Evolutionary conservation across 2,888 invertebrate species (phyloP).

Genomic region (Yponomeuta cagnagella): DNA sequence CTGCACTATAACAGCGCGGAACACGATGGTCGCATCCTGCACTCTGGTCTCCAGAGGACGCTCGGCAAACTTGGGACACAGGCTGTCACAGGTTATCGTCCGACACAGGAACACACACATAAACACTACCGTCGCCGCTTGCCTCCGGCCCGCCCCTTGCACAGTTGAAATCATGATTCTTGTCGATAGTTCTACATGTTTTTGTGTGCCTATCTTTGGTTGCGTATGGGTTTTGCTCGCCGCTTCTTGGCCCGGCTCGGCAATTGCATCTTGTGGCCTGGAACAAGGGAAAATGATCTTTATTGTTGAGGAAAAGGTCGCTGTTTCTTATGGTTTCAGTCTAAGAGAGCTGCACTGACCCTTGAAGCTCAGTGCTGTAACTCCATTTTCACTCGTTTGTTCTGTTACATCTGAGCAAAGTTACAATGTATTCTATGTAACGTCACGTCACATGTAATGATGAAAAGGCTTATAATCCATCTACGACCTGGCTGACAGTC

Average conservation of each 20-base stretch:
- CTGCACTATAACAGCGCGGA: conserved; percentile 68
- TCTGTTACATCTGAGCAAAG: too few relatives aligned
- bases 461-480: too few relatives aligned
- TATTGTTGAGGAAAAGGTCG: conserved; percentile 20
- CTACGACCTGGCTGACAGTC: too few relatives aligned
- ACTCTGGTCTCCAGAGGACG: conserved; percentile 70
- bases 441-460: too few relatives aligned
- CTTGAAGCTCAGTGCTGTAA: too few relatives aligned
- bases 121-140: conserved; percentile 28
- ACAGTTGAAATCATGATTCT: neutral
- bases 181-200: neutral
- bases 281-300: conserved; percentile 30
- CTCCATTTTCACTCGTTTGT: too few relatives aligned
- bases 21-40: conserved; percentile 71
- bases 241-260: conserved; percentile 6
- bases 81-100: conserved; percentile 9
- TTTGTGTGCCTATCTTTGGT: conserved; percentile 41
- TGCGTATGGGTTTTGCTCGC: conserved; percentile 35
- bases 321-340: too few relatives aligned
- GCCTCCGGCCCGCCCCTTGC: neutral
- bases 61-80: conserved; percentile 47
- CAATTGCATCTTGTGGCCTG: neutral
- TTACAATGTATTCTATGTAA: too few relatives aligned
- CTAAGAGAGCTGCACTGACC: too few relatives aligned
- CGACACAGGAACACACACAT: neutral